These are phyloP conservation scores for Lycaena phlaeas DNA, from an alignment of 2,888 invertebrate genomes.

Conservation along the genomic window DNA sequence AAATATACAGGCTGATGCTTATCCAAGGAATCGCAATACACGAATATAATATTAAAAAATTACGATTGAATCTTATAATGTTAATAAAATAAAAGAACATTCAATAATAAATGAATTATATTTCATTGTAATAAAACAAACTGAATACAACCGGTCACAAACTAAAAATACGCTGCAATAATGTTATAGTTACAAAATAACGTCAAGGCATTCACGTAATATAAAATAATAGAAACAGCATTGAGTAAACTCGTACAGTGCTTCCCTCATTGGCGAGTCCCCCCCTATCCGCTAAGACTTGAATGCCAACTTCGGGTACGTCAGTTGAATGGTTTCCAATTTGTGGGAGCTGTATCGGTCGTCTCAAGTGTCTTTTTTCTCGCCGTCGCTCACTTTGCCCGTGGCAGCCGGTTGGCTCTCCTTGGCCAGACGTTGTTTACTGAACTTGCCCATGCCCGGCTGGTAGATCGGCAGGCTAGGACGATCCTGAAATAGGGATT, in stretches of 20 bases:
- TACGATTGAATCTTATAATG: no score
- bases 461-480: slow-evolving; percentile 92
- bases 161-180: slow-evolving; percentile 52
- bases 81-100: not conserved
- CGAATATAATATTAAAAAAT: no score
- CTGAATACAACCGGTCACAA: slow-evolving; percentile 58
- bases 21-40: no score
- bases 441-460: slow-evolving; percentile 88
- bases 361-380: slow-evolving; percentile 68
- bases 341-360: slow-evolving; percentile 36
- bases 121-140: slow-evolving; percentile 63
- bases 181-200: slow-evolving; percentile 34
- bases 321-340: slow-evolving; percentile 68
- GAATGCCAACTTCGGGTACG: slow-evolving; percentile 61
- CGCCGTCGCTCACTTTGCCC: slow-evolving; percentile 53
- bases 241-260: slow-evolving; percentile 46
- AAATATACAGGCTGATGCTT: no score
- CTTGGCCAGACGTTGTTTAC: slow-evolving; percentile 75
- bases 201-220: slow-evolving; percentile 39
- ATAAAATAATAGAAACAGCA: slow-evolving; percentile 50
- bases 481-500: slow-evolving; percentile 81
- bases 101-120: slow-evolving; percentile 49
- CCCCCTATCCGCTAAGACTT: slow-evolving; percentile 49
- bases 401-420: slow-evolving; percentile 52
- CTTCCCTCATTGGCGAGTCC: slow-evolving; percentile 56